Base-by-base conservation (phyloP, 2,888 invertebrate genomes). In the Agelastica alni region DNA sequence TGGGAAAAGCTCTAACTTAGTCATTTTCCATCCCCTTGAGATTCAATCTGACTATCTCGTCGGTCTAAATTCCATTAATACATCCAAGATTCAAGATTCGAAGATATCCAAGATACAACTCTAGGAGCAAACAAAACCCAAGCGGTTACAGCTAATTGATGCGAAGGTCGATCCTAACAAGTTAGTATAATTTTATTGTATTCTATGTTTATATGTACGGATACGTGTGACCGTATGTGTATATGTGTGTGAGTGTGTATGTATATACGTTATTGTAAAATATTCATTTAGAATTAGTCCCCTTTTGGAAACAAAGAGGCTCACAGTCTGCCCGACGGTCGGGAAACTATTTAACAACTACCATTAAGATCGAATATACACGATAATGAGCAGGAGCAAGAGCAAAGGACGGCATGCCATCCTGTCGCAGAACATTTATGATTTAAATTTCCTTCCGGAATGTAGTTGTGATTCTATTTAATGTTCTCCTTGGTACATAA, bases 341-440 rank as follows among this genome's bases (percentile, higher is more conserved):
- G 63, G 62, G 62, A 70, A 74, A 74, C 73, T 73, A 73, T 74
- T 74, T 72, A 68, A 67, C 65, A 74, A 74, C 70, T 68, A 67
- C 71, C 72, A 74, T 74, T 74, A 73, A 74, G 74, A 74, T 74
- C 70, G 70, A 71, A 72, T 69, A 68, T 67, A 65, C 64, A 61
- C 68, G 72, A 72, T 72, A 70, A 68, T 67, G 66, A 65, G 69
- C 69, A 68, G n/a, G 64, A 66, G 67, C 70, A 70, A 68, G 70
- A 71, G 66, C 70, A 70, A n/a, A 30, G 30, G 44, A 53, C 43
- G 36, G 28, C 28, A 17, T 48, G 53, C 53, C 48, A 48, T 45
- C 39, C 45, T 44, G 37, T 51, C 49, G 44, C 17, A 17, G 36
- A 16, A 41, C 44, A 51, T 49, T 51, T 55, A 55, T 51, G 55